Percentiles rank a stretch among this genome's conserved stretches.
phyloP scores from a whole-genome alignment of 1,140 invertebrate genomes.

The Drosophila varians region DNA sequence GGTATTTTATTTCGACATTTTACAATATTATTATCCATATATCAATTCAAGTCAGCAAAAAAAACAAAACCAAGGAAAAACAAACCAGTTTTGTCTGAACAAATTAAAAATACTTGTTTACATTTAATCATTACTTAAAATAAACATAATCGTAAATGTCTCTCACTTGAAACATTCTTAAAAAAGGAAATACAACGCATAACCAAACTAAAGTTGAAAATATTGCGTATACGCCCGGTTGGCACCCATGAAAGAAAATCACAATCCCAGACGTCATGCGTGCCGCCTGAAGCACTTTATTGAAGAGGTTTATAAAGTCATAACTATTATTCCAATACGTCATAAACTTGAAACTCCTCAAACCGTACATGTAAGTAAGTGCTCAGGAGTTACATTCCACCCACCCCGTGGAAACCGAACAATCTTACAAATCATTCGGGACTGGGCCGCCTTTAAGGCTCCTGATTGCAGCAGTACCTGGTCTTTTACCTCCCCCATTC shows the following conservation, averaged over 20 bases:
- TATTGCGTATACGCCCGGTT: slow-evolving; percentile 28
- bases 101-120: too few species aligned
- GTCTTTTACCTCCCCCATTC: slow-evolving; percentile 37
- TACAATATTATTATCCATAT: neutral
- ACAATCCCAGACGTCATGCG: slow-evolving; percentile 6
- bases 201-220: neutral
- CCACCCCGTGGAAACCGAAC: neutral
- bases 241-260: slow-evolving; percentile 1
- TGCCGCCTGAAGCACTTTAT: neutral
- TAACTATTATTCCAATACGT: slow-evolving; percentile 40
- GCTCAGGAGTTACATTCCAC: neutral
- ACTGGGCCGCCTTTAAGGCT: slow-evolving; percentile 31
- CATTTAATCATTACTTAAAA: too few species aligned
- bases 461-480: slow-evolving; percentile 17
- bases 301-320: slow-evolving; percentile 20
- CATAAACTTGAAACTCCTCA: slow-evolving; percentile 15
- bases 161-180: too few species aligned
- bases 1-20: too few species aligned
- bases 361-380: neutral
- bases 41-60: neutral
- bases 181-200: too few species aligned
- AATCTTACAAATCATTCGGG: slow-evolving; percentile 31
- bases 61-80: too few species aligned
- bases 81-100: too few species aligned
- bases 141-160: too few species aligned